These are phyloP conservation scores for Hypothenemus hampei DNA, from an alignment of 1,140 invertebrate genomes.

Conservation along the genomic window DNA sequence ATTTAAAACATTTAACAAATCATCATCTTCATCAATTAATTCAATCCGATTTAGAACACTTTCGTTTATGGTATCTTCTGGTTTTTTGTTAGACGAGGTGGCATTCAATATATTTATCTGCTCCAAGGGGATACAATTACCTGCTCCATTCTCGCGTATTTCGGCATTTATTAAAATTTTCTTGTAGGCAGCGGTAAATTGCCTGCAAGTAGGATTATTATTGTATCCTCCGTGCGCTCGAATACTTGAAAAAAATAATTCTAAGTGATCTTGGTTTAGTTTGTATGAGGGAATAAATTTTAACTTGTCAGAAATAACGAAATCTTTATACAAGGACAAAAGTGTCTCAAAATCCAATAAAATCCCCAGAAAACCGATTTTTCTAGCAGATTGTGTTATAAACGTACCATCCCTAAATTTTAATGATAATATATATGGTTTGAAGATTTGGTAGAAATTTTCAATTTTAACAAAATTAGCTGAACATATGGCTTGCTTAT, in stretches of 20 bases:
- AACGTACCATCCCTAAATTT: too few species aligned
- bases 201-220: conserved; percentile 25
- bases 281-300: conserved; percentile 11
- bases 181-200: conserved; percentile 26
- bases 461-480: too few species aligned
- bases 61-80: conserved; percentile 16
- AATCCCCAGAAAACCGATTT: not conserved
- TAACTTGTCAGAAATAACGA: not conserved
- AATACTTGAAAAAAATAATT: conserved; percentile 24
- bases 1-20: not conserved
- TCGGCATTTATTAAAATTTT: conserved; percentile 21
- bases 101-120: conserved; percentile 25
- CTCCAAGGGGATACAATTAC: conserved; percentile 23
- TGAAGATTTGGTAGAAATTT: too few species aligned
- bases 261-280: conserved; percentile 23
- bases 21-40: not conserved
- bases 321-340: conserved; percentile 1
- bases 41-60: not conserved
- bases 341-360: not conserved
- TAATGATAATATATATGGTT: too few species aligned
- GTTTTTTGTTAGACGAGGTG: not conserved
- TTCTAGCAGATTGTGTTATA: conserved; percentile 2
- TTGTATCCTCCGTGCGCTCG: conserved; percentile 20
- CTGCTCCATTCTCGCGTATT: conserved; percentile 13
- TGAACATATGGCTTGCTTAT: conserved; percentile 5